A percentile compares a stretch with the other conserved stretches of the same genome.
Evolutionary conservation across 1,140 invertebrate species (phyloP).

Genomic region (Gonioctena quinquepunctata): DNA sequence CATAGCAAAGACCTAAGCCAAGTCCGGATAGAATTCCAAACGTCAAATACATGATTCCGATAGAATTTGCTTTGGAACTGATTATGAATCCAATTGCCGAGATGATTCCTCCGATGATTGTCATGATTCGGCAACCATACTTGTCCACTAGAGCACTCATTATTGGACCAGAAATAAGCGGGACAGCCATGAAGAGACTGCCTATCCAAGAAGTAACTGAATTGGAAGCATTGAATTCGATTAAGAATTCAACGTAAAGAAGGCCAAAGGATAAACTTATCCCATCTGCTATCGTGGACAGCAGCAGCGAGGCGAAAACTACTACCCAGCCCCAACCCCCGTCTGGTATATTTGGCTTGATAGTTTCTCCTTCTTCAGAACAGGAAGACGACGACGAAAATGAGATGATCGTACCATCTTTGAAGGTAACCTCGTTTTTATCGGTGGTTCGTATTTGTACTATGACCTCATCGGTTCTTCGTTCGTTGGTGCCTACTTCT

Average conservation of each 20-base stretch:
- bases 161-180: conserved; percentile 82
- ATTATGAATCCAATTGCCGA: conserved; percentile 79
- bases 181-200: conserved; percentile 85
- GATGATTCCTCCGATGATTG: conserved; percentile 77
- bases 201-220: conserved; percentile 87
- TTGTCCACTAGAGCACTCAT: conserved; percentile 86
- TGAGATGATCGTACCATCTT: conserved; percentile 15
- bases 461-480: conserved; percentile 5
- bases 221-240: conserved; percentile 80
- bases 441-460: background rate
- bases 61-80: conserved; percentile 72
- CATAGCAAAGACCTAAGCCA: conserved; percentile 84
- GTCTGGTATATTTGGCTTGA: conserved; percentile 61
- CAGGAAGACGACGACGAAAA: conserved; percentile 15
- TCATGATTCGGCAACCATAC: conserved; percentile 84
- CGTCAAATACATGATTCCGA: conserved; percentile 80
- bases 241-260: conserved; percentile 83
- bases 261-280: conserved; percentile 92
- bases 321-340: conserved; percentile 89
- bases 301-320: conserved; percentile 79
- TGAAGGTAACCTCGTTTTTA: conserved; percentile 29
- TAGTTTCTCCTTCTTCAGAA: conserved; percentile 3
- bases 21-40: conserved; percentile 86
- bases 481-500: conserved; percentile 18
- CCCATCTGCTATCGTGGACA: conserved; percentile 90